Conservation (phyloP, 2,797 vertebrate genomes). For the Petrocephalus schoutedeni region DNA sequence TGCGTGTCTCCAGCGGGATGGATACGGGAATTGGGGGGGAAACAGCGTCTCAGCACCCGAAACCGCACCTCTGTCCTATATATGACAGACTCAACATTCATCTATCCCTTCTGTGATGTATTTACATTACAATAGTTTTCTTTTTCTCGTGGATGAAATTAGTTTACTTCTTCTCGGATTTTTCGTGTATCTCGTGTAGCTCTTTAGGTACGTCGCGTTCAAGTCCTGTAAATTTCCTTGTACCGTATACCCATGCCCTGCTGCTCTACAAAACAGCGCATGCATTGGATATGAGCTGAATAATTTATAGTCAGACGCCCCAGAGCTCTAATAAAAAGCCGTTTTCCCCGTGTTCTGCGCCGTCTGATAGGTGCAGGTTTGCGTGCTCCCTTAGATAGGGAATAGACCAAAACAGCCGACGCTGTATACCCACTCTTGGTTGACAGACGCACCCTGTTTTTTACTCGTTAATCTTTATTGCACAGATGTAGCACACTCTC, state of each 20-base stretch:
- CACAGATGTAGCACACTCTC: neutral
- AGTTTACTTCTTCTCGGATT: neutral
- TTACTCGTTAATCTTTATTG: neutral
- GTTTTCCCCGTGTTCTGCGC: neutral
- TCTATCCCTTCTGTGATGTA: neutral
- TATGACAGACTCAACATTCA: neutral
- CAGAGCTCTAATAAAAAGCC: slow-evolving; percentile 50
- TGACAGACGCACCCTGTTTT: neutral
- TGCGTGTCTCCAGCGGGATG: neutral
- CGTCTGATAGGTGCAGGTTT: neutral
- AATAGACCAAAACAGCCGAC: neutral
- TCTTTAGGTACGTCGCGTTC: neutral
- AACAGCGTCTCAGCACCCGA: neutral
- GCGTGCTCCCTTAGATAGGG: neutral
- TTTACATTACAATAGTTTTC: neutral
- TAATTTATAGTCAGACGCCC: slow-evolving; percentile 52
- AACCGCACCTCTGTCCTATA: neutral
- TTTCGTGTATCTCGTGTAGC: neutral
- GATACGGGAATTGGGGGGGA: neutral
- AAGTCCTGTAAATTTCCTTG: neutral
- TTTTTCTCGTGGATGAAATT: neutral
- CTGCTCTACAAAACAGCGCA: neutral
- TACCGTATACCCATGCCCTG: neutral
- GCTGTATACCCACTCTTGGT: neutral
- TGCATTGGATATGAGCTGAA: slow-evolving; percentile 35